phyloP scores from a whole-genome alignment of 2,888 invertebrate species.

The Norana najaformis region DNA sequence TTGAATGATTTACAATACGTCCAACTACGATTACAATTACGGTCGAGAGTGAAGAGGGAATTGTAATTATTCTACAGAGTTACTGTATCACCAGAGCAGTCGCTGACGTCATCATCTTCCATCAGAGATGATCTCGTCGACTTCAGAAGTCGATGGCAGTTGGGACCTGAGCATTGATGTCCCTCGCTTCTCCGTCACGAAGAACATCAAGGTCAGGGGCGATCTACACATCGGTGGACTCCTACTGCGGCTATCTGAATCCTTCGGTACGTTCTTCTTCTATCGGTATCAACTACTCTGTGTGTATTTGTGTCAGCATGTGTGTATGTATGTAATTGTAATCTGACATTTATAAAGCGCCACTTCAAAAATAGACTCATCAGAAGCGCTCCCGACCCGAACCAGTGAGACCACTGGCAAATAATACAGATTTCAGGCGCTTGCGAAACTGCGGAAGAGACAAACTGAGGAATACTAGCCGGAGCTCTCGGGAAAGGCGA shows the following conservation, averaged over 20 bases:
- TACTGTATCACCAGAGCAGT: not conserved
- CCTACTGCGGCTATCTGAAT: constrained; percentile 68
- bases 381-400: too few species aligned
- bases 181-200: constrained; percentile 79
- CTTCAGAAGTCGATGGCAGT: constrained; percentile 73
- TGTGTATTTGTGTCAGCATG: too few species aligned
- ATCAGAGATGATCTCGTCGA: not conserved
- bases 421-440: too few species aligned
- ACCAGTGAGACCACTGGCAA: too few species aligned
- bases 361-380: too few species aligned
- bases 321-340: too few species aligned
- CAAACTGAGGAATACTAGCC: too few species aligned
- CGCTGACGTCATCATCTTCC: not conserved
- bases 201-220: constrained; percentile 86
- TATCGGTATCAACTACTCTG: too few species aligned
- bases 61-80: not conserved
- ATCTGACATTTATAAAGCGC: too few species aligned
- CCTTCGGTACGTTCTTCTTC: constrained; percentile 44
- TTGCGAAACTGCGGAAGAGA: too few species aligned
- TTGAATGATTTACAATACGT: not conserved
- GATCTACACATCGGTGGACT: constrained; percentile 97
- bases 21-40: not conserved
- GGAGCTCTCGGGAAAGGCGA: too few species aligned
- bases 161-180: constrained; percentile 93
- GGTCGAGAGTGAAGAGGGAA: not conserved